phyloP scores from a whole-genome alignment of 2,888 invertebrate species.

The Punctoribates punctum region DNA sequence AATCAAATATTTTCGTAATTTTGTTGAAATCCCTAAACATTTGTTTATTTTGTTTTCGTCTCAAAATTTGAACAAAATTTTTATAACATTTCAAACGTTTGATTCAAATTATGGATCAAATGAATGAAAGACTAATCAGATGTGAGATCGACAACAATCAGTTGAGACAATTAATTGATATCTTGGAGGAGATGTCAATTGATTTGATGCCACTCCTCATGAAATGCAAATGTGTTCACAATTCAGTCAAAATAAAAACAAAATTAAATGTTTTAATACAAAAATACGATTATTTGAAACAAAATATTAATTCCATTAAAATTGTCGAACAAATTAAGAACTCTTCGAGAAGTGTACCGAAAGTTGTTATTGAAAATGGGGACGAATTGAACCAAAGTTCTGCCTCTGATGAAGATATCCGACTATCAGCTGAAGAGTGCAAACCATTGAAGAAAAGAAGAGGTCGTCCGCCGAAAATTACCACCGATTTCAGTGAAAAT shows the following conservation, averaged over 20 bases:
- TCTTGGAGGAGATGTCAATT: constrained; percentile 4
- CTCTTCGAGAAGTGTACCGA: not conserved
- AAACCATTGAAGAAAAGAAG: not conserved
- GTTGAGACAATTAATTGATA: not conserved
- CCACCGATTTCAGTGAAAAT: not conserved
- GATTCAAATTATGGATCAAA: not conserved
- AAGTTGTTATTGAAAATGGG: not conserved
- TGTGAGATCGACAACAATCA: not conserved
- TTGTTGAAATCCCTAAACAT: no score
- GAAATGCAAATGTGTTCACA: constrained; percentile 15
- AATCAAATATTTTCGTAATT: no score
- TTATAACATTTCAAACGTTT: no score
- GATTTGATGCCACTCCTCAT: constrained; percentile 6
- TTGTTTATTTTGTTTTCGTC: no score
- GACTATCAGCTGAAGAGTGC: not conserved
- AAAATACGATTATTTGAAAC: not conserved
- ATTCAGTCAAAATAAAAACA: not conserved
- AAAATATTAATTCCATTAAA: not conserved
- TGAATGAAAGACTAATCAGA: not conserved
- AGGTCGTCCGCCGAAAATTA: not conserved
- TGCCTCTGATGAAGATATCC: not conserved
- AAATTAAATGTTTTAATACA: constrained; percentile 15
- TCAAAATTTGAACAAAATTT: no score
- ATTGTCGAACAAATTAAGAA: not conserved
- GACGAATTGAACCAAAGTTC: not conserved